Base-by-base conservation (phyloP, 2,113 vertebrate species). In the Nansenia antarctica region DNA sequence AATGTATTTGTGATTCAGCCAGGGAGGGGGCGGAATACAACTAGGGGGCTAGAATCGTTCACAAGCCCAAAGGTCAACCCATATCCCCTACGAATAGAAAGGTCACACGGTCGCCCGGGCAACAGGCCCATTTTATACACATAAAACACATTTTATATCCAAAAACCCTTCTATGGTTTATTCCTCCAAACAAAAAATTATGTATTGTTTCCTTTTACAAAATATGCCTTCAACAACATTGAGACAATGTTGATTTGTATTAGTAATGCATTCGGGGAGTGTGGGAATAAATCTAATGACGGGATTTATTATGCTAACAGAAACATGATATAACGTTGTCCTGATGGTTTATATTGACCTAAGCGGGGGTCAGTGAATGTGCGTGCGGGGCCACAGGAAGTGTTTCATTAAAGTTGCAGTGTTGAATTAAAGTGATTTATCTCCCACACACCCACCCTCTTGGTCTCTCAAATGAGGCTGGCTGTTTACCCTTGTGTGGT, bases 101-200 rank as follows among this genome's bases (percentile, higher is more conserved):
- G 82, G 79, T 86, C 82, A 83, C 32, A 47, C 29, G 67, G 68
- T 82, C 79, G 73, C 54, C 82, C 74, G 68, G 76, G 78, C 76
- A 31, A 34, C 31, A n/a, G 35, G 73, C 73, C 78, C 67, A 73
- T 24, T 77, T n/a, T 77, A 52, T 67, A 32, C 67, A 5, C 26
- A 47, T 22, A 64, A 31, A 1, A 54, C 29, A 5, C n/a, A 34
- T 58, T 31, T 60, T 61, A 60, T n/a, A n/a, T n/a, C n/a, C n/a
- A n/a, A 5, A 64, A n/a, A 35, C 64, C 45, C 30, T 31, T 63
- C 35, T 35, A 9, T 14, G 49, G 49, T 72, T 65, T 53, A 69
- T 22, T 68, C 30, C 30, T 12, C 22, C 31, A 5, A 31, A 52
- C 26, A 60, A 24, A 60, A 31, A 52, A 37, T 37, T 5, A 5